Percentiles rank a stretch among this genome's conserved stretches.
phyloP scores from a whole-genome alignment of 2,888 invertebrate genomes.

The Camptogramma bilineatum region DNA sequence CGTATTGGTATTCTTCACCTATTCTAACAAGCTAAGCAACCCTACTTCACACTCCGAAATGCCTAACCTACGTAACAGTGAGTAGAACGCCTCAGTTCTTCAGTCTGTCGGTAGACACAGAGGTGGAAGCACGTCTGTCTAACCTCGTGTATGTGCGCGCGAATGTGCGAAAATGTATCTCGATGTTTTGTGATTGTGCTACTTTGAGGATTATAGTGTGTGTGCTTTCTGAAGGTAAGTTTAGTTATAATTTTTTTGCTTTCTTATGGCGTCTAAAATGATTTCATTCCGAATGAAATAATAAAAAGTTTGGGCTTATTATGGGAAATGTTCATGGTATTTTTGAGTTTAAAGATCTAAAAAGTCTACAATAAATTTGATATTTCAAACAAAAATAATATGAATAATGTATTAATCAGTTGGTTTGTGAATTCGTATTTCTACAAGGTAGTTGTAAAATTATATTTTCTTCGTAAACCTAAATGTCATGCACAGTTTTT shows the following conservation, averaged over 20 bases:
- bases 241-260: neutral
- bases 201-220: slow-evolving; percentile 24
- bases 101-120: slow-evolving; percentile 15
- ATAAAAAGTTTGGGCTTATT: too few relatives aligned
- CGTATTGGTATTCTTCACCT: neutral
- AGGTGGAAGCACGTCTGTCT: slow-evolving; percentile 14
- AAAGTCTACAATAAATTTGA: too few relatives aligned
- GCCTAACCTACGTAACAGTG: slow-evolving; percentile 17
- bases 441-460: too few relatives aligned
- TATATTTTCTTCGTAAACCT: too few relatives aligned
- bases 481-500: too few relatives aligned
- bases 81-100: neutral
- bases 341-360: too few relatives aligned
- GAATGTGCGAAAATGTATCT: slow-evolving; percentile 26
- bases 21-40: slow-evolving; percentile 21
- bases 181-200: slow-evolving; percentile 26
- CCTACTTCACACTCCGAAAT: slow-evolving; percentile 19
- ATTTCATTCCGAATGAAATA: too few relatives aligned
- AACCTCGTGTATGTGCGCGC: slow-evolving; percentile 9
- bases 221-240: slow-evolving; percentile 25
- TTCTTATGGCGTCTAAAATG: too few relatives aligned
- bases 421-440: too few relatives aligned
- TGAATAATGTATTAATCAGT: too few relatives aligned
- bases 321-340: too few relatives aligned
- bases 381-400: too few relatives aligned